Conservation (phyloP, 2,113 vertebrate genomes). For the Clarias batrachus region DNA sequence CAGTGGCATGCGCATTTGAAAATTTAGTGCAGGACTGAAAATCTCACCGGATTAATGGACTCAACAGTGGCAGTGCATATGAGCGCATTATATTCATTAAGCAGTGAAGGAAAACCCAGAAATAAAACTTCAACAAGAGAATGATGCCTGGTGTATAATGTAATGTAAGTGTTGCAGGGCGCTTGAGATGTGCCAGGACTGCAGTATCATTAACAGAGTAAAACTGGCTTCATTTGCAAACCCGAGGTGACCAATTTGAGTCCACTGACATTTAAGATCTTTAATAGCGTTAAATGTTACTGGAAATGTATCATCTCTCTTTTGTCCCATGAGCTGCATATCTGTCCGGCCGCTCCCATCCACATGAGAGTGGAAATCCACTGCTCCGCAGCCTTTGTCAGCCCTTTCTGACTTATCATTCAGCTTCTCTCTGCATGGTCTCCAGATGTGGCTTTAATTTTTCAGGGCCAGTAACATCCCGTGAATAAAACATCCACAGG, state of each 20-base stretch:
- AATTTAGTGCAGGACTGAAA: background rate
- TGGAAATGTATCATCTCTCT: background rate
- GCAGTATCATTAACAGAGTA: background rate
- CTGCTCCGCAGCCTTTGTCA: background rate
- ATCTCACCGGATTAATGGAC: background rate
- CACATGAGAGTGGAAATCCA: background rate
- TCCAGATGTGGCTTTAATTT: background rate
- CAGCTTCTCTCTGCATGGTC: background rate
- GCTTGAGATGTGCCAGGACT: background rate
- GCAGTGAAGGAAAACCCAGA: background rate
- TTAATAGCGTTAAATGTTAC: background rate
- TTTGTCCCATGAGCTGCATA: background rate
- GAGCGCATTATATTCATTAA: too few species aligned
- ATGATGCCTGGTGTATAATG: background rate
- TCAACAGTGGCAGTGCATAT: background rate
- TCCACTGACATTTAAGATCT: background rate
- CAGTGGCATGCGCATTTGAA: background rate
- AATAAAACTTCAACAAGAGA: background rate
- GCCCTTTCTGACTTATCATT: background rate
- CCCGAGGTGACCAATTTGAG: background rate
- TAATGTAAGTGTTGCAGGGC: background rate
- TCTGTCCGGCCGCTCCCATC: background rate
- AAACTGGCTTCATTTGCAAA: background rate
- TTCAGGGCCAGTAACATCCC: background rate
- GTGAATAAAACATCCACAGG: background rate